Evolutionary conservation across 1,140 invertebrate species (phyloP).

Genomic region (Drosophila grimshawi): DNA sequence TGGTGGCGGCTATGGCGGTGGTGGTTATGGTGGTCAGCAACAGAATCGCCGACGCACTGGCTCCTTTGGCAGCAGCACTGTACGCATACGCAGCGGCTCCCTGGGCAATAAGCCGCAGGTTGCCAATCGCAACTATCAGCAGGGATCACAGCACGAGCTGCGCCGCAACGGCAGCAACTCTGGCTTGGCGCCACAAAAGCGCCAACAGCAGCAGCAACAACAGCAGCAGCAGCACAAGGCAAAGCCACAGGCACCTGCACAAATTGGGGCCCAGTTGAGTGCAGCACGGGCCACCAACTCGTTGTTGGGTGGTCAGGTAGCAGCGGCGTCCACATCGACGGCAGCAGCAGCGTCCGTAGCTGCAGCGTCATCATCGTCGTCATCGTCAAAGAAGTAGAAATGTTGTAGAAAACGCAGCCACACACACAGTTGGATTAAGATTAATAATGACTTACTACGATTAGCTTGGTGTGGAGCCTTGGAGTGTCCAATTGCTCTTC

Average conservation of each 20-base stretch:
- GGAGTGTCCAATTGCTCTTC: slow-evolving; percentile 35
- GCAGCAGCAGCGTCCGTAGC: slow-evolving; percentile 20
- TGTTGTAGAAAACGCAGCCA: slow-evolving; percentile 42
- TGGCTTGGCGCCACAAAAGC: slow-evolving; percentile 67
- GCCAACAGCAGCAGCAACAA: slow-evolving; percentile 59
- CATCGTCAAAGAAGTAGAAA: slow-evolving; percentile 75
- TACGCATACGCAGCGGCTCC: slow-evolving; percentile 83
- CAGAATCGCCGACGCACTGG: slow-evolving; percentile 80
- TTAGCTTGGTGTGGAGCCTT: slow-evolving; percentile 38
- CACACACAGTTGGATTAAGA: slow-evolving; percentile 52
- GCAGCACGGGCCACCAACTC: slow-evolving; percentile 49
- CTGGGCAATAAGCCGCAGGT: slow-evolving; percentile 81
- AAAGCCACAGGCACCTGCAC: slow-evolving; percentile 35
- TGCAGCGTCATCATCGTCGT: slow-evolving; percentile 46
- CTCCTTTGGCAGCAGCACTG: slow-evolving; percentile 84
- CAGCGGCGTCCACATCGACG: slow-evolving; percentile 21
- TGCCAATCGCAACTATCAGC: slow-evolving; percentile 71
- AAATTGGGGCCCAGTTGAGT: slow-evolving; percentile 52
- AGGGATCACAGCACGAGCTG: slow-evolving; percentile 73
- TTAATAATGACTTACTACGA: slow-evolving; percentile 68
- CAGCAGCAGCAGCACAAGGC: slow-evolving; percentile 58
- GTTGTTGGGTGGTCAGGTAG: slow-evolving; percentile 16
- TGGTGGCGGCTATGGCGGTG: slow-evolving; percentile 51
- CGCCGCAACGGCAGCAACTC: slow-evolving; percentile 76
- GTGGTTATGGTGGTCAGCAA: slow-evolving; percentile 49